Base-by-base conservation (phyloP, 1,140 invertebrate genomes). In the Zaprionus ghesquierei region DNA sequence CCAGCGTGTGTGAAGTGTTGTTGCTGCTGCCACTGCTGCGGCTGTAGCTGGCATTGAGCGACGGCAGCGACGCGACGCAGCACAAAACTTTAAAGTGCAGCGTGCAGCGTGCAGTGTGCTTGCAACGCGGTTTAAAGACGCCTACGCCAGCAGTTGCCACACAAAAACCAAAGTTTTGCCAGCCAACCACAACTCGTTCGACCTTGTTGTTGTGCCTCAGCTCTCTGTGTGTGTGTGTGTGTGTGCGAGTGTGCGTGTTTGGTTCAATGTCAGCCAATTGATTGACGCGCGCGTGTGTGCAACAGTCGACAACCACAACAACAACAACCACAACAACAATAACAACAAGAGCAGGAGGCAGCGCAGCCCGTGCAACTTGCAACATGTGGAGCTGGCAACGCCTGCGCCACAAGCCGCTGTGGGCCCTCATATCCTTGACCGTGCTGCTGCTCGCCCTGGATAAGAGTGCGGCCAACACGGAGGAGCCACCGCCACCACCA, bases 331-430 rank as follows among this genome's bases (percentile, higher is more conserved):
- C 1, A 54, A 31, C 25, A 51, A 27, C 38, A 18, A 9, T 50
- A 54, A 23, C 41, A 56, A 29, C 9, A 50, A 9, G n/a, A n/a
- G n/a, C n/a, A n/a, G n/a, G n/a, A n/a, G n/a, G n/a, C n/a, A n/a
- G n/a, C 12, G 3, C 1, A 65, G 38, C 54, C 18, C 41, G 56
- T 51, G 62, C 54, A 38, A 51, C 64, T 69, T 81, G 59, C 69
- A 69, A 59, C 60, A 77, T 82, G 72, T 73, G 82, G 79, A 70
- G 70, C 60, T 81, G 84, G 77, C 84, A 86, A 61, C 81, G 78
- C 63, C 65, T 90, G 79, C 81, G 89, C 35, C 89, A 90, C 66
- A 90, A 87, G 69, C 89, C 89, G 46, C 82, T 90, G 27, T 91
- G 85, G 77, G 77, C 85, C 3, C 62, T 91, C 38, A 77, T 91